phyloP scores from a whole-genome alignment of 2,113 vertebrate species.

The Fulmarus glacialis region DNA sequence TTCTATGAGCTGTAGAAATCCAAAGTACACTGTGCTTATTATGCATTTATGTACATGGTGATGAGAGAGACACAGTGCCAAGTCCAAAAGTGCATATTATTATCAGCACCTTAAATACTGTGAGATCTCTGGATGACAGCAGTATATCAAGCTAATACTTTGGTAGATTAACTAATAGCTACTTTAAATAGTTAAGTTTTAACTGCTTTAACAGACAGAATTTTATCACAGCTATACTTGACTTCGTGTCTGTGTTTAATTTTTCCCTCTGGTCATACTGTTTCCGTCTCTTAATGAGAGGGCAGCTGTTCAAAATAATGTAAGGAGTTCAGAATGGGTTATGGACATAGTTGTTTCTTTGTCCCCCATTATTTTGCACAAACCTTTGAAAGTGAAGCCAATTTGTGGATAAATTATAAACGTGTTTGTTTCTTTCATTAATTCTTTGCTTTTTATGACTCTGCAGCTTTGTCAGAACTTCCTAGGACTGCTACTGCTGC shows the following conservation, averaged over 20 bases:
- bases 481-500: neutral
- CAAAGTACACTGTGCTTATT: neutral
- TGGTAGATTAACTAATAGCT: slow-evolving; percentile 36
- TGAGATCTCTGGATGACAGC: neutral
- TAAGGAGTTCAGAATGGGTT: neutral
- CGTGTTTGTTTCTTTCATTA: neutral
- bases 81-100: neutral
- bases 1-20: neutral
- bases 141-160: neutral
- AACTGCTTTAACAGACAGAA: neutral
- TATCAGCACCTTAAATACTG: slow-evolving; percentile 13
- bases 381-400: neutral
- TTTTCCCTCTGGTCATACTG: neutral
- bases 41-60: neutral
- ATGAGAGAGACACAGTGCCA: neutral
- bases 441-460: neutral
- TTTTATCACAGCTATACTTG: neutral
- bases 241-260: neutral
- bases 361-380: neutral
- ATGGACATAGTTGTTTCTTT: neutral
- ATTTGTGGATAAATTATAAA: neutral
- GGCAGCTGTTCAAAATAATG: neutral
- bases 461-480: neutral
- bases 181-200: neutral
- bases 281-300: neutral